A percentile compares a stretch with the other conserved stretches of the same genome.
These are phyloP conservation scores for Caerostris darwini DNA, from an alignment of 1,140 invertebrate genomes.

Conservation along the genomic window DNA sequence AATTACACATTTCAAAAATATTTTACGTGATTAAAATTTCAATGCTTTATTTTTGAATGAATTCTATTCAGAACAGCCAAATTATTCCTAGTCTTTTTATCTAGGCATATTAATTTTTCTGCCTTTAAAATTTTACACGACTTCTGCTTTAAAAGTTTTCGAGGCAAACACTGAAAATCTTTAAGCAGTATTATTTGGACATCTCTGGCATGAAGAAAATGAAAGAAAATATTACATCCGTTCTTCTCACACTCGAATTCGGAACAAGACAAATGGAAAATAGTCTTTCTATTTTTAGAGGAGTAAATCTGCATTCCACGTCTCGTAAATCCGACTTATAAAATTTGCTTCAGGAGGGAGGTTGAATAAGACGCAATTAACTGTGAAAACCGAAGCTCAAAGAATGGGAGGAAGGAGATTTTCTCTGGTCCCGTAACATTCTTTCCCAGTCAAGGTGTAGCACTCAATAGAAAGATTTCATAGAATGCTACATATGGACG, in stretches of 20 bases:
- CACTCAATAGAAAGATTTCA: conserved; percentile 56
- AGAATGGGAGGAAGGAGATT: neutral
- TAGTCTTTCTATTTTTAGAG: conserved; percentile 45
- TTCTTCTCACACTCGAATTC: neutral
- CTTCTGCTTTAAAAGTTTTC: no score
- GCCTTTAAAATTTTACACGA: no score
- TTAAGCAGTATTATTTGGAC: conserved; percentile 39
- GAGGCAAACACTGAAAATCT: neutral
- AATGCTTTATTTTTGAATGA: no score
- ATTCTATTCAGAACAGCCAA: no score
- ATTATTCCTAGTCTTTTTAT: no score
- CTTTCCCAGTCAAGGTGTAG: conserved; percentile 23
- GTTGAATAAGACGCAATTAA: conserved; percentile 58
- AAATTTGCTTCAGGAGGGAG: conserved; percentile 10
- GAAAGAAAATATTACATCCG: neutral
- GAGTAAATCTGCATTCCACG: conserved; percentile 46
- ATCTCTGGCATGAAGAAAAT: neutral
- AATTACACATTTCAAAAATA: no score
- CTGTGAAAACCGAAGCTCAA: conserved; percentile 30
- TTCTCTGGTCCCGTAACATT: conserved; percentile 5
- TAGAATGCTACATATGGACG: conserved; percentile 34
- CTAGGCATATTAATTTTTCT: no score
- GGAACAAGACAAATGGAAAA: conserved; percentile 26
- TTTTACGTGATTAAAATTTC: no score
- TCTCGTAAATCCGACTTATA: conserved; percentile 52